A percentile compares a stretch with the other conserved stretches of the same genome.
Evolutionary conservation across 2,797 vertebrate genomes (phyloP).

Genomic region (Sebastes kiyomatsui): DNA sequence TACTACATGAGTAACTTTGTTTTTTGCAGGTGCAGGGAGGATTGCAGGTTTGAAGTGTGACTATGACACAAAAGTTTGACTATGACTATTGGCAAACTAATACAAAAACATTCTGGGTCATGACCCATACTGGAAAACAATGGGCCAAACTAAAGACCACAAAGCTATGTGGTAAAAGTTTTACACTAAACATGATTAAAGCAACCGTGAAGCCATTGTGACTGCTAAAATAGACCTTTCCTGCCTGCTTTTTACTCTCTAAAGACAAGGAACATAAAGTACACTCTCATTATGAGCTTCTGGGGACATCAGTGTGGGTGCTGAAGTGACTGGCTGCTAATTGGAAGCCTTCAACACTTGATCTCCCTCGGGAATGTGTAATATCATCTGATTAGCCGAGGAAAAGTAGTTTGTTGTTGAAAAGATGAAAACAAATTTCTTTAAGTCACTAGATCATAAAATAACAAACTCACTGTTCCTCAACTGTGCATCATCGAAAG

Average conservation of each 20-base stretch:
- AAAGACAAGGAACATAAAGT: constrained; percentile 47
- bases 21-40: neutral
- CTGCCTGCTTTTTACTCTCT: constrained; percentile 40
- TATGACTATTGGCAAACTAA: neutral
- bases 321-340: constrained; percentile 62
- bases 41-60: neutral
- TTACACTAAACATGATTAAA: constrained; percentile 53
- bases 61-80: neutral
- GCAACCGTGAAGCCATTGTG: neutral
- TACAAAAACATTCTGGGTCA: neutral
- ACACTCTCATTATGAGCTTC: constrained; percentile 54
- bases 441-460: constrained; percentile 24
- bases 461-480: neutral
- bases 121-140: constrained; percentile 6
- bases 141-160: neutral
- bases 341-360: constrained; percentile 59
- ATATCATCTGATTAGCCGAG: constrained; percentile 41
- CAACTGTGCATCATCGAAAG: neutral
- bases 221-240: constrained; percentile 47
- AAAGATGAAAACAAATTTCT: constrained; percentile 41
- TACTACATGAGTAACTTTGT: neutral
- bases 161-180: constrained; percentile 25
- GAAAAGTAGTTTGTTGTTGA: constrained; percentile 28
- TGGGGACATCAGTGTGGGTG: constrained; percentile 38
- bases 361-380: constrained; percentile 39